These are phyloP conservation scores for Dendroctonus ponderosae DNA, from an alignment of 1,140 invertebrate species.

Conservation along the genomic window DNA sequence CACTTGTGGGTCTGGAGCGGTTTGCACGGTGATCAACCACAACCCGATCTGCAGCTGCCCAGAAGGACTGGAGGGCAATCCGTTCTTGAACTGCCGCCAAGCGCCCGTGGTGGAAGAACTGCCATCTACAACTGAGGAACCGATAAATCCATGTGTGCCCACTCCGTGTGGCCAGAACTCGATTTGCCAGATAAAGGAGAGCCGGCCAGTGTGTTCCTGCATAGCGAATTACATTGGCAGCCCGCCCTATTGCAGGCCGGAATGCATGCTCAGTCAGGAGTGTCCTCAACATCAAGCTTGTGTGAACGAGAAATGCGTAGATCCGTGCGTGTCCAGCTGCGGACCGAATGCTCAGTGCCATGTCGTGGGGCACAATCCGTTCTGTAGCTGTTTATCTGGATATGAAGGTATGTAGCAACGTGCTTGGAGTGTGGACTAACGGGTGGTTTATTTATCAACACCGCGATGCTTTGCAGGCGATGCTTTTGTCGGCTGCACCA, in stretches of 20 bases:
- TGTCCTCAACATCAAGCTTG: slow-evolving; percentile 74
- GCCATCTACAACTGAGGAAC: slow-evolving; percentile 47
- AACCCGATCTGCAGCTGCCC: slow-evolving; percentile 80
- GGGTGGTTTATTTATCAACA: no score
- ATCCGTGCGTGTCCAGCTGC: slow-evolving; percentile 74
- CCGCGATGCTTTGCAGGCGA: slow-evolving; percentile 57
- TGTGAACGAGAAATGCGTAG: slow-evolving; percentile 74
- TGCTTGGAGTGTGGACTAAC: no score
- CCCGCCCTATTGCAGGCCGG: slow-evolving; percentile 71
- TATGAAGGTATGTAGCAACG: slow-evolving; percentile 60
- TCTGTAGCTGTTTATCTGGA: slow-evolving; percentile 73
- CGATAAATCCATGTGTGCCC: slow-evolving; percentile 70
- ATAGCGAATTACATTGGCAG: slow-evolving; percentile 71
- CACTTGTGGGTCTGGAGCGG: slow-evolving; percentile 71
- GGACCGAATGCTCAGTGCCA: slow-evolving; percentile 76
- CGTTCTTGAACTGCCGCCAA: slow-evolving; percentile 69
- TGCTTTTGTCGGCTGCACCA: slow-evolving; percentile 74
- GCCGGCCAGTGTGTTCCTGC: slow-evolving; percentile 76
- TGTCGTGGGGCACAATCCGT: slow-evolving; percentile 77
- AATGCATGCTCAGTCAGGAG: slow-evolving; percentile 74
- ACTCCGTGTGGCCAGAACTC: slow-evolving; percentile 85
- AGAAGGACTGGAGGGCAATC: slow-evolving; percentile 73
- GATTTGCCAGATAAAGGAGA: slow-evolving; percentile 76
- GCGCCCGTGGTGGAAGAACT: slow-evolving; percentile 52
- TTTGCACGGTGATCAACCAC: slow-evolving; percentile 76